phyloP scores from a whole-genome alignment of 2,113 vertebrate species.

The Cranoglanis bouderius region DNA sequence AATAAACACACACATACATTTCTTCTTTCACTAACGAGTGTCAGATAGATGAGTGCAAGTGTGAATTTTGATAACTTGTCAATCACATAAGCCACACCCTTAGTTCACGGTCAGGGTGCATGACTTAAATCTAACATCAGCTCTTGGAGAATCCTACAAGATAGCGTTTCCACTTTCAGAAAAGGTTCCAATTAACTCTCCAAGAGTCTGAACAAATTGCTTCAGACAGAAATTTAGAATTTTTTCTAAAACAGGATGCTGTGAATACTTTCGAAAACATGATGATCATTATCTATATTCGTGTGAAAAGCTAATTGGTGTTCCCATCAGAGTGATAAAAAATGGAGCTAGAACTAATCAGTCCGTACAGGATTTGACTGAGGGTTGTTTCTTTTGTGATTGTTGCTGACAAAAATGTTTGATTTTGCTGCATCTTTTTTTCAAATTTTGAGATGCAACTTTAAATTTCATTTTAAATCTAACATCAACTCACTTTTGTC shows the following conservation, averaged over 20 bases:
- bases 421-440: too few species aligned
- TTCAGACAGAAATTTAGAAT: background rate
- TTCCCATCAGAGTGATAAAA: background rate
- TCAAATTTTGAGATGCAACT: too few species aligned
- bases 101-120: background rate
- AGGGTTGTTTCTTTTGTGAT: too few species aligned
- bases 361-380: too few species aligned
- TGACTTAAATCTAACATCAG: background rate
- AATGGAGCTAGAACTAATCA: background rate
- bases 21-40: background rate
- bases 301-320: too few species aligned
- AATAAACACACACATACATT: background rate
- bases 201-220: background rate
- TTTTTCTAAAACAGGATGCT: too few species aligned
- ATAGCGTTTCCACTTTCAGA: too few species aligned
- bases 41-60: background rate
- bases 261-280: background rate
- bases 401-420: too few species aligned
- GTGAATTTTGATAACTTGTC: background rate
- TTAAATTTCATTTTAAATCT: too few species aligned
- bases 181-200: too few species aligned
- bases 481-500: background rate
- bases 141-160: too few species aligned
- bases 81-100: background rate
- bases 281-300: background rate